Evolutionary conservation across 2,797 vertebrate genomes (phyloP), one percentile per base, ranked within the genome.

Genomic region (Erpetoichthys calabaricus): DNA sequence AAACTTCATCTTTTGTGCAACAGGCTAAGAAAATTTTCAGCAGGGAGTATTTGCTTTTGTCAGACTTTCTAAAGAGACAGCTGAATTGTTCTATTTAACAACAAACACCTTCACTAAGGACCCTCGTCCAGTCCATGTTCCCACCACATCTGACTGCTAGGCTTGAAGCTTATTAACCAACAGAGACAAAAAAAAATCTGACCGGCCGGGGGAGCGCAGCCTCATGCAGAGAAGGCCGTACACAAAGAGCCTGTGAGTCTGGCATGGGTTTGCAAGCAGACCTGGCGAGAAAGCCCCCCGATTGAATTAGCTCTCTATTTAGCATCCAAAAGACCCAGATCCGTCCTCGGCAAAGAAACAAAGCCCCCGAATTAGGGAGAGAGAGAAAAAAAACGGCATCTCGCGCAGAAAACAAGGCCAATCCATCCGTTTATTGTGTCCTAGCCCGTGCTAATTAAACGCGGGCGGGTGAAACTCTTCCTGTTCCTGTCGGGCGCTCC

Each of bases 1-100:
- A 98, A 98, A 98, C 94, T 97, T 91, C 88, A 87, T 90, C 87
- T 89, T 91, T 91, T 91, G 89, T 91, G 84, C 73, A 81, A 88
- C 78, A 83, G 87, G 87, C 89, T 91, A 91, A 91, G 89, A 90
- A 91, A 91, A 91, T 90, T 87, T 91, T 89, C 89, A 91, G 89
- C 89, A 75, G 89, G 89, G 89, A 91, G 89, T 87, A 90, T 90
- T 91, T 89, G 87, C 89, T 89, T 91, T 91, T 91, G 89, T 91
- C 84, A 88, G 81, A 85, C 85, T 91, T 91, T 91, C 89, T 91
- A 90, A 91, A 89, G 89, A 91, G 89, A 90, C 87, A 91, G 88
- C 86, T 84, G 88, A 90, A 91, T 91, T 91, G 89, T 91, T 90
- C 88, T 90, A 91, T 91, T 91, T 91, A 91, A 91, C 89, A 91